Base-by-base conservation (phyloP, 2,888 invertebrate species). In the Epinotia nisella region DNA sequence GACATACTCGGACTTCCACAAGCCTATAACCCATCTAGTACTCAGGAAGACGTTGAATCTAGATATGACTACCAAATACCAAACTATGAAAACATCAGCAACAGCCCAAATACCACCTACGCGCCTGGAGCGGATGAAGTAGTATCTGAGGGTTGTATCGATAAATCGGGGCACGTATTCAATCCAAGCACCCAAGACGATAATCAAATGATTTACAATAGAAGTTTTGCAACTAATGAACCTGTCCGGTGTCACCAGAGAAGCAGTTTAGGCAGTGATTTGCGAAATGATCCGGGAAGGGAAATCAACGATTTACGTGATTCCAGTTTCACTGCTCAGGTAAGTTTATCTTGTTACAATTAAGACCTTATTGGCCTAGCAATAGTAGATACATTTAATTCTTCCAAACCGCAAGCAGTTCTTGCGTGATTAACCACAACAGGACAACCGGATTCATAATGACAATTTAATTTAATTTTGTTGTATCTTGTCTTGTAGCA, bases 1-100 rank as follows among this genome's bases (percentile, higher is more conserved):
- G 94, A 94, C 61, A 94, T 94, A 60, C 88, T 94, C 35, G 94
- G 94, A 5, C 78, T 94, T 1, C 88, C 92, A 35, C 93, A 93
- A 73, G 79, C 90, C 0, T 93, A 91, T 69, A 87, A 82, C 70
- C 75, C 83, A 35, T 70, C 76, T 2, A 83, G 78, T 70, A 55
- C 75, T 70, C 89, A 88, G 76, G 90, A 89, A 35, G 83, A 84
- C 2, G 76, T 89, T 64, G 88, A 88, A 73, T 75, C 85, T n/a
- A 84, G 87, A 83, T 90, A 90, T 76, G 90, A 90, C 55, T 92
- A 92, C 72, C 89, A 89, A 75, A 85, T 91, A 78, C 82, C 87
- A 17, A 87, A 87, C 74, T 92, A 92, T 70, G 92, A 91, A 77
- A 90, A 84, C 69, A 86, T 92, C 70, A 92, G 92, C 74, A 93